Evolutionary conservation across 2,888 invertebrate genomes (phyloP), one percentile per base, ranked within the genome.

Genomic region (Habrosyne pyritoides): DNA sequence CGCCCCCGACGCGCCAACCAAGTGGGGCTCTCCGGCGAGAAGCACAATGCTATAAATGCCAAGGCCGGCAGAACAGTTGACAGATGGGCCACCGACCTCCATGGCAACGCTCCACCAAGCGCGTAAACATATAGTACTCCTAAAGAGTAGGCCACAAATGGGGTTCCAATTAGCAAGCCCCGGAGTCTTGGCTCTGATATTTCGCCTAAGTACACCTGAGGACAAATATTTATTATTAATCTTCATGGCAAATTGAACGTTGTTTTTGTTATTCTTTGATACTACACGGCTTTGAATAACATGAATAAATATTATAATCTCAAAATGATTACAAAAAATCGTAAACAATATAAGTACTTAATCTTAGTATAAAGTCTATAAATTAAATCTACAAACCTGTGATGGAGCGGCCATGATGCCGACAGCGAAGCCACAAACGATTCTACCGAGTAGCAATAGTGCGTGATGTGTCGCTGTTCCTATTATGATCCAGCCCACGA

Each of bases 51-150:
- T 1, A 94, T 57, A 46, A 95, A 90, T 0, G 95, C 93, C 24
- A 94, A 62, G 0, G 91, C 71, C 0, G 96, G 96, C 52, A 96
- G 79, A 50, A 94, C 83, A 22, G 93, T 91, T 22, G 94, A 94
- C 49, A 94, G 92, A 74, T 94, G 94, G 6, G 96, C 96, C 52
- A 96, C 96, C 18, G 89, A 83, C 57, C 95, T 88, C 96, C 97
- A 97, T 26, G 94, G 93, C 36, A 96, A 73, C n/a, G 93, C 79
- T 0, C 95, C 95, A 0, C 96, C 96, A 12, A 96, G 84, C 0
- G 94, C 94, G 71, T 96, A 96, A 28, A 96, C 95, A 55, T 96
- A 86, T 0, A 96, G 88, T 48, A 97, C 96, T 22, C 97, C 97
- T 33, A 95, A 83, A 0, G 96, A 95, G 71, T 96, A 96, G 18